Evolutionary conservation across 2,888 invertebrate genomes (phyloP), one percentile per base, ranked within the genome.

Genomic region (Oligia strigilis): DNA sequence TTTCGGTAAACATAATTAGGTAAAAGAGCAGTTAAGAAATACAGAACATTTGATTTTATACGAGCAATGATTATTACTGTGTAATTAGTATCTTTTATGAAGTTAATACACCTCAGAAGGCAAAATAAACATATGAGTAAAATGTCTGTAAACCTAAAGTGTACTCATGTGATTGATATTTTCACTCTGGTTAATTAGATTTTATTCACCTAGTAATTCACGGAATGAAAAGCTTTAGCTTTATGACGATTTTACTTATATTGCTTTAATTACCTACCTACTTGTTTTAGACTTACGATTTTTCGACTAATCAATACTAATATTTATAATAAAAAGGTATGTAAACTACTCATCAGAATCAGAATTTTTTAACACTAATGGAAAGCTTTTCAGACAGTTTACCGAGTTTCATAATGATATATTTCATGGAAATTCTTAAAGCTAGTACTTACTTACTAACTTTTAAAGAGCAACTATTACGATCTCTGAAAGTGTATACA

Each of bases 21-120:
- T 73, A 65, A 36, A 77, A 70, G 9, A 23, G 19, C 71, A 65
- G 19, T 65, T 29, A 65, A 36, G 29, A 49, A 82, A 55, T 19
- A 72, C 49, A 43, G 36, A 83, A 83, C 60, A 72, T 83, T 65
- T 60, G 13, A 49, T 49, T 49, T 49, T 62, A n/a, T 36, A 40
- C n/a, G 52, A 78, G 29, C 66, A 67, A 84, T 74, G 46, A 71
- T 70, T n/a, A 74, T 83, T 66, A 62, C 66, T 74, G 64, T 19
- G 60, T 74, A 78, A 71, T 55, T 78, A 62, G 40, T 69, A 49
- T 40, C 29, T 58, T 77, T 72, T n/a, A 36, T 52, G 36, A 65
- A 75, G 5, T 67, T 17, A 23, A 6, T 58, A 40, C 40, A 9
- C 14, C 17, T 67, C 23, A 49, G 40, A 62, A 58, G 14, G 14